These are phyloP conservation scores for Trachelus stipa DNA, from an alignment of 2,888 invertebrate species.

Conservation along the genomic window DNA sequence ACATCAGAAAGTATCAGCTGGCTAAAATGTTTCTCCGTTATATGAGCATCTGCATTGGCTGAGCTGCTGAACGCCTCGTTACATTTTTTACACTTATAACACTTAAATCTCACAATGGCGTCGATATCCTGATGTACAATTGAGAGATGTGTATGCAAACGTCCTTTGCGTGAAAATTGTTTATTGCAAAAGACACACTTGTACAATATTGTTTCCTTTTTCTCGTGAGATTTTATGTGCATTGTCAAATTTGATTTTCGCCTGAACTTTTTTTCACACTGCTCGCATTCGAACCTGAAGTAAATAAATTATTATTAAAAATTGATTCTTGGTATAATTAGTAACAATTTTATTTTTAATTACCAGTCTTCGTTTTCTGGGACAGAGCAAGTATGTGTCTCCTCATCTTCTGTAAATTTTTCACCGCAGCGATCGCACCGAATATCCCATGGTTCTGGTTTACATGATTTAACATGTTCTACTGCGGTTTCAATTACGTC, in stretches of 20 bases:
- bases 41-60: conserved; percentile 37
- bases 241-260: conserved; percentile 30
- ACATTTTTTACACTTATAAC: conserved; percentile 45
- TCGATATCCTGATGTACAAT: conserved; percentile 35
- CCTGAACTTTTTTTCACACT: conserved; percentile 36
- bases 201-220: conserved; percentile 31
- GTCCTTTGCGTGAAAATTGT: conserved; percentile 45
- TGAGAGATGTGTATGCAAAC: conserved; percentile 47
- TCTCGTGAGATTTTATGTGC: conserved; percentile 34
- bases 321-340: neutral
- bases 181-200: conserved; percentile 48
- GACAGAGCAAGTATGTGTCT: neutral
- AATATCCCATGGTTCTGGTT: conserved; percentile 16
- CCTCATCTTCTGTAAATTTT: conserved; percentile 13
- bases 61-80: conserved; percentile 43
- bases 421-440: conserved; percentile 8
- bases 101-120: conserved; percentile 26
- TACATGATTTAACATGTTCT: conserved; percentile 17
- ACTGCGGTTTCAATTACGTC: conserved; percentile 4
- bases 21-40: conserved; percentile 18
- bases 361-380: neutral
- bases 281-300: conserved; percentile 32
- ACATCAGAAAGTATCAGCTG: conserved; percentile 12
- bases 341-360: neutral
- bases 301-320: neutral